These are phyloP conservation scores for Eptatretus burgeri DNA, from an alignment of 2,113 vertebrate species.

Conservation along the genomic window DNA sequence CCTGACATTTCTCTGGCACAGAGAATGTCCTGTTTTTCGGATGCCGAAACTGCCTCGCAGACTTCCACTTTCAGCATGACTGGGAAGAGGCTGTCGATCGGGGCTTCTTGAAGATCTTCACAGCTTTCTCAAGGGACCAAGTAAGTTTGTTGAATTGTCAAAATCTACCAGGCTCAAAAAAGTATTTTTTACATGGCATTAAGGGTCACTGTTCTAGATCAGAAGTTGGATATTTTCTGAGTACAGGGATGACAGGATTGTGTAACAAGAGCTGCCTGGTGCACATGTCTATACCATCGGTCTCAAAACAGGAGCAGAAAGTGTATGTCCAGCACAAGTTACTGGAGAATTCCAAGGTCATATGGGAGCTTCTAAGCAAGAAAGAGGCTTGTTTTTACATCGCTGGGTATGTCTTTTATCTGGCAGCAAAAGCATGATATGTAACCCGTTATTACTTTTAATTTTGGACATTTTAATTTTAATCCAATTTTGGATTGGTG, in stretches of 20 bases:
- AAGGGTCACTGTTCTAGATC: background rate
- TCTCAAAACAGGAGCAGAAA: conserved; percentile 35
- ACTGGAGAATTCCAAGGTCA: conserved; percentile 19
- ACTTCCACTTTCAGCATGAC: conserved; percentile 51
- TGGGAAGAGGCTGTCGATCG: conserved; percentile 30
- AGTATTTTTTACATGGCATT: background rate
- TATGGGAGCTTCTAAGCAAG: conserved; percentile 42
- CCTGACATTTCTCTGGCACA: conserved; percentile 12
- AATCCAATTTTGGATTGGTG: too few relatives aligned
- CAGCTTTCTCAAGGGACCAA: conserved; percentile 79
- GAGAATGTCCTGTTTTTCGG: conserved; percentile 57
- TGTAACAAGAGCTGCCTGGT: background rate
- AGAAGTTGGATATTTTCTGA: background rate
- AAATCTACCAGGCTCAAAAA: background rate
- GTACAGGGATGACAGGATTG: background rate
- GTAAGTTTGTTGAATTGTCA: conserved; percentile 15
- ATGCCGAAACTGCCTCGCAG: conserved; percentile 36
- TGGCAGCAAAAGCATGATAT: background rate
- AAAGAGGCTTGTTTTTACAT: conserved; percentile 32
- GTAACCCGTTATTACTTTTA: background rate
- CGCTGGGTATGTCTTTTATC: conserved; percentile 35
- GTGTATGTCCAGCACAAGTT: conserved; percentile 65
- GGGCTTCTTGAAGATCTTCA: conserved; percentile 31
- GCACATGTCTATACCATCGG: background rate
- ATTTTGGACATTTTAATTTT: accelerated